phyloP scores from a whole-genome alignment of 2,797 vertebrate species.

The Chloroceryle inda region DNA sequence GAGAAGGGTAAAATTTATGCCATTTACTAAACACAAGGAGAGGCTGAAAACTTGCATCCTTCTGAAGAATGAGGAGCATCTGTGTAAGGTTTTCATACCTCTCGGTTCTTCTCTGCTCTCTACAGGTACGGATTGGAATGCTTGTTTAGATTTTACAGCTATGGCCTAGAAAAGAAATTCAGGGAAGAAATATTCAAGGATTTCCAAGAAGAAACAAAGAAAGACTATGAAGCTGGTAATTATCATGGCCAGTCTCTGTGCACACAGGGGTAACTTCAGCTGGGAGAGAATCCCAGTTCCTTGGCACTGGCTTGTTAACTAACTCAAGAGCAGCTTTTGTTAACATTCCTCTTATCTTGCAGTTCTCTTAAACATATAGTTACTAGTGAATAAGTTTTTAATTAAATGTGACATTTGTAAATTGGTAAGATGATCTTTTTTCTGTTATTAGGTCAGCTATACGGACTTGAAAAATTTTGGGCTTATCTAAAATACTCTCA shows the following conservation, averaged over 20 bases:
- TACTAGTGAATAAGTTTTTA: background rate
- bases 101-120: slow-evolving; percentile 27
- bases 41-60: background rate
- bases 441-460: slow-evolving; percentile 88
- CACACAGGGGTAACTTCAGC: background rate
- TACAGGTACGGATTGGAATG: slow-evolving; percentile 95
- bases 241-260: background rate
- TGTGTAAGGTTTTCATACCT: background rate
- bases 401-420: background rate
- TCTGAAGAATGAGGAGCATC: background rate
- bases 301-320: background rate
- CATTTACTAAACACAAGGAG: background rate
- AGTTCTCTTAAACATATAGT: background rate
- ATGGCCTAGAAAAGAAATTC: slow-evolving; percentile 96
- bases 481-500: slow-evolving; percentile 94
- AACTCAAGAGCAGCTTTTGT: background rate
- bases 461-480: slow-evolving; percentile 98
- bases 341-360: background rate
- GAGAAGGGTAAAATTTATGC: background rate
- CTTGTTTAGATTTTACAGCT: slow-evolving; percentile 97
- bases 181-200: slow-evolving; percentile 92
- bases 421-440: background rate
- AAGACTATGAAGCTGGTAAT: slow-evolving; percentile 94
- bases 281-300: background rate
- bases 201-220: slow-evolving; percentile 95